Percentiles rank a stretch among this genome's conserved stretches.
Conservation (phyloP, 2,888 invertebrate genomes). For the Agrotis segetum region DNA sequence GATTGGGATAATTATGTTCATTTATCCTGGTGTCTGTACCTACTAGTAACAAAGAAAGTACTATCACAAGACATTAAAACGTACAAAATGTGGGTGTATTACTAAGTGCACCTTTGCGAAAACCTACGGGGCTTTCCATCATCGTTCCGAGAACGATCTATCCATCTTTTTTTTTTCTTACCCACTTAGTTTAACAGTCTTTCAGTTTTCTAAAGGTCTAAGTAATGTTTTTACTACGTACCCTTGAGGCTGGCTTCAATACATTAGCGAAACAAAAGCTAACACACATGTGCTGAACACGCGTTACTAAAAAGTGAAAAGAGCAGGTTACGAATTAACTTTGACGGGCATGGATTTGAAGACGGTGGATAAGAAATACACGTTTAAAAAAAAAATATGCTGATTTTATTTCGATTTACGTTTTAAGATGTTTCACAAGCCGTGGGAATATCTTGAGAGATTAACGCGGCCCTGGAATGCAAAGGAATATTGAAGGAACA, state of each 20-base stretch:
- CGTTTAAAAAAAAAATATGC: neutral
- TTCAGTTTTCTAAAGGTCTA: neutral
- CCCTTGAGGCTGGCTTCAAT: constrained; percentile 46
- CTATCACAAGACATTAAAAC: too few relatives aligned
- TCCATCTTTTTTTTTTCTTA: neutral
- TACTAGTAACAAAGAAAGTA: too few relatives aligned
- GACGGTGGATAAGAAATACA: constrained; percentile 43
- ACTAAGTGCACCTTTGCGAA: too few relatives aligned
- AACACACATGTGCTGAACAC: constrained; percentile 58
- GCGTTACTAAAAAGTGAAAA: constrained; percentile 63
- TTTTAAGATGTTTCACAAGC: neutral
- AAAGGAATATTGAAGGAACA: too few relatives aligned
- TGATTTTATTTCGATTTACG: neutral
- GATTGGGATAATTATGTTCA: too few relatives aligned
- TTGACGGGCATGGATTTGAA: constrained; percentile 43
- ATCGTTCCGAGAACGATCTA: neutral
- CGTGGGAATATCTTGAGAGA: too few relatives aligned
- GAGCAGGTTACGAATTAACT: constrained; percentile 63
- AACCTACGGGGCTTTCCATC: neutral
- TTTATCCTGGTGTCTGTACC: too few relatives aligned
- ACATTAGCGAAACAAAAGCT: constrained; percentile 61
- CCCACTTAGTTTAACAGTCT: neutral
- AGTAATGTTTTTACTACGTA: constrained; percentile 18
- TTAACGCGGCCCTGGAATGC: too few relatives aligned
- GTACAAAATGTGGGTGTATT: too few relatives aligned